A percentile compares a stretch with the other conserved stretches of the same genome.
phyloP scores from a whole-genome alignment of 2,888 invertebrate species.

The Erannis defoliaria region DNA sequence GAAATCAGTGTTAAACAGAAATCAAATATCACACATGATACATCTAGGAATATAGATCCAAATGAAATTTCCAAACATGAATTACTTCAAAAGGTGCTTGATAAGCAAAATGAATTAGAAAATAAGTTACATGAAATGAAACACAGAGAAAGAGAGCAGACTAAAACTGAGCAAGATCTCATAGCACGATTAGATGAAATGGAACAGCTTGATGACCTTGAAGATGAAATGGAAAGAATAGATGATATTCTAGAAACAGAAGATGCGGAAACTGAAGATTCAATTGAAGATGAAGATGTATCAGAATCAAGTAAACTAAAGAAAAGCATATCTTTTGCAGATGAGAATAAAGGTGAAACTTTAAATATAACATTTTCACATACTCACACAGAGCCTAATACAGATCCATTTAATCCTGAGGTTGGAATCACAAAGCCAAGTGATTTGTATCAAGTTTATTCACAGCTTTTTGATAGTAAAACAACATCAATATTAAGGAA shows the following conservation, averaged over 20 bases:
- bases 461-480: conserved; percentile 59
- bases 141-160: conserved; percentile 57
- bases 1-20: conserved; percentile 1
- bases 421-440: conserved; percentile 75
- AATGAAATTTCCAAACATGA: conserved; percentile 54
- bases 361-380: conserved; percentile 73
- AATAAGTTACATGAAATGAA: conserved; percentile 65
- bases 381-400: conserved; percentile 58
- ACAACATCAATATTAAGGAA: conserved; percentile 76
- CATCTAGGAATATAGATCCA: not conserved
- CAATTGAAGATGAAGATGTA: conserved; percentile 60
- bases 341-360: conserved; percentile 72
- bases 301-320: conserved; percentile 47
- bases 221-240: conserved; percentile 86
- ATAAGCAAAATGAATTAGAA: conserved; percentile 71
- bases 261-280: conserved; percentile 52
- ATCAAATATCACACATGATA: conserved; percentile 28
- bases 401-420: conserved; percentile 57
- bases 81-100: conserved; percentile 68
- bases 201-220: conserved; percentile 81
- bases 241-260: conserved; percentile 54
- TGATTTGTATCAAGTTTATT: conserved; percentile 73
- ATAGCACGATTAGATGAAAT: conserved; percentile 83
- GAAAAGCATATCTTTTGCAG: conserved; percentile 74
- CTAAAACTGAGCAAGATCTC: conserved; percentile 73